phyloP scores from a whole-genome alignment of 1,140 invertebrate genomes.

The Thalassaphorura encarpata region DNA sequence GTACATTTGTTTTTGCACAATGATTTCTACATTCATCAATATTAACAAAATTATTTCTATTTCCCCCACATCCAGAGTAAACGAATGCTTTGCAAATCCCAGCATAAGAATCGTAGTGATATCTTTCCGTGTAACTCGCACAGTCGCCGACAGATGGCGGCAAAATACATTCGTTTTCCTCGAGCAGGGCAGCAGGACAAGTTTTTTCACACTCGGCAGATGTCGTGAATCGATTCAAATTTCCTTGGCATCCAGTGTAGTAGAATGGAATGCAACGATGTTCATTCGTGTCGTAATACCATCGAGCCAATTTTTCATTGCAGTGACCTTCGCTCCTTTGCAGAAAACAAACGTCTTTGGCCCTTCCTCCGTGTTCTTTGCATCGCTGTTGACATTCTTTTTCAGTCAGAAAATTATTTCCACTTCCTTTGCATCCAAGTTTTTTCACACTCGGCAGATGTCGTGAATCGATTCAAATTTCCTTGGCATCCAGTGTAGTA shows the following conservation, averaged over 20 bases:
- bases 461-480: conserved; percentile 77
- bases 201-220: conserved; percentile 63
- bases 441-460: conserved; percentile 61
- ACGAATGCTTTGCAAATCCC: conserved; percentile 62
- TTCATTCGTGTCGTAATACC: conserved; percentile 75
- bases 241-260: conserved; percentile 84
- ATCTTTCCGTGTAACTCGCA: conserved; percentile 60
- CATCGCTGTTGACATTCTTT: too few relatives aligned
- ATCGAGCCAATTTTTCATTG: conserved; percentile 59
- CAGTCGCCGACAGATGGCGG: conserved; percentile 68
- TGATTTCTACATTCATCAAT: conserved; percentile 53
- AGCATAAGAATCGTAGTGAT: conserved; percentile 71
- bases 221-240: conserved; percentile 73
- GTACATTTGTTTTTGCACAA: conserved; percentile 43
- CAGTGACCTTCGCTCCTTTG: conserved; percentile 70
- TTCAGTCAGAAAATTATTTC: too few relatives aligned
- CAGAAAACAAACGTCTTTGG: conserved; percentile 63
- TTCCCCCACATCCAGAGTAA: conserved; percentile 71
- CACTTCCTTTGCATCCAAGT: too few relatives aligned
- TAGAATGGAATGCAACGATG: conserved; percentile 86
- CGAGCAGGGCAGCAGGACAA: conserved; percentile 61
- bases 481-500: conserved; percentile 87
- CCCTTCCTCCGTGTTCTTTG: too few relatives aligned
- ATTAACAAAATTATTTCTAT: conserved; percentile 65
- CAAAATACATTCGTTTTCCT: conserved; percentile 69